Conservation (phyloP, 64 coral and sea anemone species). For the Pocillopora verrucosa region DNA sequence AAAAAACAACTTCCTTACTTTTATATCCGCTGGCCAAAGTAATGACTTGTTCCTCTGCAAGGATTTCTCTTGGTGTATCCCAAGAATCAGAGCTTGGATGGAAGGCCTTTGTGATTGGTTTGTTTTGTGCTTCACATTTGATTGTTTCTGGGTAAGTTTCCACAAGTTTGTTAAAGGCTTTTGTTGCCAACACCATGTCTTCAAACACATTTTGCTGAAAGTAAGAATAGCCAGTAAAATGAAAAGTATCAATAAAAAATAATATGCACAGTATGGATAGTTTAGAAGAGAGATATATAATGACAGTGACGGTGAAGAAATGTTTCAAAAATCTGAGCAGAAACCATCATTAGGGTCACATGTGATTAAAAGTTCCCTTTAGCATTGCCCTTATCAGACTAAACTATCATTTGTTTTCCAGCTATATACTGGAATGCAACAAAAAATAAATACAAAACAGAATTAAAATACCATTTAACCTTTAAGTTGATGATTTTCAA, state of each 20-base stretch:
- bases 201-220: slow-evolving; percentile 51
- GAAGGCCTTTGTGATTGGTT: slow-evolving; percentile 76
- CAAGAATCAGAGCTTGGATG: slow-evolving; percentile 39
- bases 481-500: too few relatives aligned
- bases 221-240: not conserved
- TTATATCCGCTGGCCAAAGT: slow-evolving; percentile 82
- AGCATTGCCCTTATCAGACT: too few relatives aligned
- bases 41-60: slow-evolving; percentile 34
- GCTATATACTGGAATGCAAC: too few relatives aligned
- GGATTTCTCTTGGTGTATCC: slow-evolving; percentile 49
- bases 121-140: slow-evolving; percentile 82
- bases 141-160: slow-evolving; percentile 84
- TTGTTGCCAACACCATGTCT: slow-evolving; percentile 51
- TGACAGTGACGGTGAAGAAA: too few relatives aligned
- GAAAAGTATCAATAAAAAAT: not conserved
- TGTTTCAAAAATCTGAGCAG: too few relatives aligned
- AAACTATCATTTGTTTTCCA: too few relatives aligned
- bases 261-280: too few relatives aligned
- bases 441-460: too few relatives aligned
- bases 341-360: too few relatives aligned
- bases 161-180: slow-evolving; percentile 65
- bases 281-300: too few relatives aligned
- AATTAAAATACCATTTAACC: too few relatives aligned
- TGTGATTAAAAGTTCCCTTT: too few relatives aligned
- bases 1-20: slow-evolving; percentile 57